Evolutionary conservation across 1,140 invertebrate genomes (phyloP), one percentile per base, ranked within the genome.

Genomic region (Coenobita brevimanus): DNA sequence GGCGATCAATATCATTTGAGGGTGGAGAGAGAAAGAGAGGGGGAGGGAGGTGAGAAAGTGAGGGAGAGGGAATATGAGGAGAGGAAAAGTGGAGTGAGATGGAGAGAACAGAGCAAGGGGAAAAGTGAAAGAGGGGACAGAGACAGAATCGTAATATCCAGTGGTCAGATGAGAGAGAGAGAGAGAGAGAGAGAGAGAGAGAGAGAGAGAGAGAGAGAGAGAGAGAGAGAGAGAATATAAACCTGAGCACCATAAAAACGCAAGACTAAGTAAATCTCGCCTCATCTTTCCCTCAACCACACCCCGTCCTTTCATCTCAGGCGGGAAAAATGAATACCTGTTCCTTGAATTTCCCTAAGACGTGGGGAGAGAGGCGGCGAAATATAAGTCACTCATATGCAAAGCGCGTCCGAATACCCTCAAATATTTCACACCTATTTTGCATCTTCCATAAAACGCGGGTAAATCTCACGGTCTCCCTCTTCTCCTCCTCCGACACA

Each of bases 351-450:
- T 36, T 80, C 78, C 57, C 15, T 33, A 80, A 33, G 57, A 64
- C 30, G 78, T 62, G 46, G 54, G 38, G 57, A 81, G 57, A 38
- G 60, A 43, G n/a, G 78, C 78, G 21, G 21, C 81, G 38, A 83
- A 83, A 83, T 83, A 83, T 83, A 82, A 82, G 62, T 73, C 69
- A 73, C 64, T 73, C 41, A 33, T 83, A 83, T 83, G 81, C 67
- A 73, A 83, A 83, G 81, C 81, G 73, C 64, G 81, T 83, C 69
- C 67, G 81, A 83, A 83, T 83, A 83, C 81, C 71, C 81, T 83
- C 81, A 83, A 83, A 83, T 83, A 83, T 83, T 83, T 83, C 81
- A 83, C 81, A 83, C 81, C 81, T 83, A 83, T 83, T 83, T 83
- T 83, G 81, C 81, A 83, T 83, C 81, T 83, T 67, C 81, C 67